phyloP scores from a whole-genome alignment of 2,888 invertebrate species.

The Epistrophe grossulariae region DNA sequence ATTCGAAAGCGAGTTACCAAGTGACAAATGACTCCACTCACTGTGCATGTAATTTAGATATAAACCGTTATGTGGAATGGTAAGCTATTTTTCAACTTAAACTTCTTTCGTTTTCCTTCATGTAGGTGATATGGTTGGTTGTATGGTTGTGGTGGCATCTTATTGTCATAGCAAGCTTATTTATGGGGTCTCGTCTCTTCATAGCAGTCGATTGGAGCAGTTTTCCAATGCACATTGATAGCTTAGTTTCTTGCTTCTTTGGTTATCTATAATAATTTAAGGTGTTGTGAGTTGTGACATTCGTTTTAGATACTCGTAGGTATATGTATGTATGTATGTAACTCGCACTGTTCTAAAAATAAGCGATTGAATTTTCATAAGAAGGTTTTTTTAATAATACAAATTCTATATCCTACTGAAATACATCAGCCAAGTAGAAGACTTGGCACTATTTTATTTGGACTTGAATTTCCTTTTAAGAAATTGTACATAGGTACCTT shows the following conservation, averaged over 20 bases:
- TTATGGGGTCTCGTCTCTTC: conserved; percentile 49
- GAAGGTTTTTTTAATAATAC: too few species aligned
- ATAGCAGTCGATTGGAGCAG: conserved; percentile 22
- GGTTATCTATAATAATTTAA: conserved; percentile 40
- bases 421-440: too few species aligned
- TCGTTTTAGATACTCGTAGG: neutral
- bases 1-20: conserved; percentile 41
- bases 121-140: neutral
- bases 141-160: conserved; percentile 26
- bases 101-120: conserved; percentile 44
- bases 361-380: too few species aligned
- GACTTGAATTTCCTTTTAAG: too few species aligned
- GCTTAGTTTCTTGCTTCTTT: conserved; percentile 7
- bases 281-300: neutral
- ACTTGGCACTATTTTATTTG: too few species aligned
- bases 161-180: conserved; percentile 52
- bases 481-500: too few species aligned
- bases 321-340: too few species aligned
- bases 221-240: conserved; percentile 46
- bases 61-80: conserved; percentile 76
- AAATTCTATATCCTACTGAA: too few species aligned
- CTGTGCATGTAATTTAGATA: conserved; percentile 78
- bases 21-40: conserved; percentile 78
- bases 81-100: conserved; percentile 77
- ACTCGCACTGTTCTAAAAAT: neutral